A percentile compares a stretch with the other conserved stretches of the same genome.
Evolutionary conservation across 1,140 invertebrate species (phyloP).

Genomic region (Calliphora vicina): DNA sequence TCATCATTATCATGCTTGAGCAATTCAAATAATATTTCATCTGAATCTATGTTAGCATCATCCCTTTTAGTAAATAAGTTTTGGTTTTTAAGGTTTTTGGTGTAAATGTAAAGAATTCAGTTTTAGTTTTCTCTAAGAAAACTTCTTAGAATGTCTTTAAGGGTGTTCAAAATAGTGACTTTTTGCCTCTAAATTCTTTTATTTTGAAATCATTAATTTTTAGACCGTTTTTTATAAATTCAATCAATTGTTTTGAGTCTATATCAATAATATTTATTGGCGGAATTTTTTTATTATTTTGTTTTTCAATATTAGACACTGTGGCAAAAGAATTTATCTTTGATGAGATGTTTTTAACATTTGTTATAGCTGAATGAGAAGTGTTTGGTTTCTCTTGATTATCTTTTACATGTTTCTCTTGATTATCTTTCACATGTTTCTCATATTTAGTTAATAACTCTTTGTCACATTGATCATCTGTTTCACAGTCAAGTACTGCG

Average conservation of each 20-base stretch:
- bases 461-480: not conserved
- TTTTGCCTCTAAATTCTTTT: not conserved
- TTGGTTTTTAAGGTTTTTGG: not conserved
- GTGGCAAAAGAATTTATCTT: not conserved
- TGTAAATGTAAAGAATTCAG: not conserved
- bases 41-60: not conserved
- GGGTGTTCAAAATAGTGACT: not conserved
- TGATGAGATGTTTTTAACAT: not conserved
- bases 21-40: not conserved
- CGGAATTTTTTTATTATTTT: constrained; percentile 9
- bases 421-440: not conserved
- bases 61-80: not conserved
- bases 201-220: not conserved
- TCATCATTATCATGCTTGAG: not conserved
- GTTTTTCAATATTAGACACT: not conserved
- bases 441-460: not conserved
- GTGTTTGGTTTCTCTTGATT: not conserved
- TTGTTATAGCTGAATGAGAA: not conserved
- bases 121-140: not conserved
- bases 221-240: constrained; percentile 12
- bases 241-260: not conserved
- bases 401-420: not conserved
- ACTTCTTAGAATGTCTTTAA: not conserved
- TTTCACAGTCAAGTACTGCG: not conserved
- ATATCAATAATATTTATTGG: not conserved